These are phyloP conservation scores for Drosophila mojavensis DNA, from an alignment of 1,140 invertebrate species.

Conservation along the genomic window DNA sequence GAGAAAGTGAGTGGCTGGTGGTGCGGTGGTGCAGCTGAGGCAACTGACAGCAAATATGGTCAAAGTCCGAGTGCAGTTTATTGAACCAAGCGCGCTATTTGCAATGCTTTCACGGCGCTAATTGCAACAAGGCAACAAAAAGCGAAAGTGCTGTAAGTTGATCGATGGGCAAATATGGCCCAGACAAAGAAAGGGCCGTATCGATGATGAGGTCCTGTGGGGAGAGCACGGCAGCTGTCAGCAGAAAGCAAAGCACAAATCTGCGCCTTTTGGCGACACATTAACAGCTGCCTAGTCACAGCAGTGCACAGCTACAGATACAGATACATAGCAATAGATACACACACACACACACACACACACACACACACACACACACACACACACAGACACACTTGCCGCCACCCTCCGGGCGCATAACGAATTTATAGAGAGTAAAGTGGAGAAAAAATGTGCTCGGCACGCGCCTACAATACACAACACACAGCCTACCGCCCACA, in stretches of 20 bases:
- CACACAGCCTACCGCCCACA: background rate
- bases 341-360: background rate
- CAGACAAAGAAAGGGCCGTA: conserved; percentile 39
- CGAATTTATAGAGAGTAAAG: too few relatives aligned
- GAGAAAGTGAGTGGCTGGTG: background rate
- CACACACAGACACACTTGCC: background rate
- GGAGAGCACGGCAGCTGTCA: conserved; percentile 13
- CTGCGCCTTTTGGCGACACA: conserved; percentile 30
- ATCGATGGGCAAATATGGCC: conserved; percentile 58
- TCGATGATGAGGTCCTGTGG: background rate
- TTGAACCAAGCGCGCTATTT: conserved; percentile 58
- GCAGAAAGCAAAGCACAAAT: conserved; percentile 18
- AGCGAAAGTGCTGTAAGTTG: conserved; percentile 75
- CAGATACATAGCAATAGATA: background rate
- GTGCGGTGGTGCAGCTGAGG: background rate
- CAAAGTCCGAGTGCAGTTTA: conserved; percentile 71
- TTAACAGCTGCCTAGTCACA: conserved; percentile 38
- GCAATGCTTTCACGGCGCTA: conserved; percentile 62
- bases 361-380: background rate
- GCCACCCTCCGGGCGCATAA: background rate
- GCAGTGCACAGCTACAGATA: conserved; percentile 8
- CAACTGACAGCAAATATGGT: background rate
- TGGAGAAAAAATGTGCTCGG: conserved; percentile 37
- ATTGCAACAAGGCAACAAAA: conserved; percentile 49
- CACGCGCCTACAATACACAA: conserved; percentile 47